Conservation (phyloP, 1,140 invertebrate species). For the Megalonaias nervosa region DNA sequence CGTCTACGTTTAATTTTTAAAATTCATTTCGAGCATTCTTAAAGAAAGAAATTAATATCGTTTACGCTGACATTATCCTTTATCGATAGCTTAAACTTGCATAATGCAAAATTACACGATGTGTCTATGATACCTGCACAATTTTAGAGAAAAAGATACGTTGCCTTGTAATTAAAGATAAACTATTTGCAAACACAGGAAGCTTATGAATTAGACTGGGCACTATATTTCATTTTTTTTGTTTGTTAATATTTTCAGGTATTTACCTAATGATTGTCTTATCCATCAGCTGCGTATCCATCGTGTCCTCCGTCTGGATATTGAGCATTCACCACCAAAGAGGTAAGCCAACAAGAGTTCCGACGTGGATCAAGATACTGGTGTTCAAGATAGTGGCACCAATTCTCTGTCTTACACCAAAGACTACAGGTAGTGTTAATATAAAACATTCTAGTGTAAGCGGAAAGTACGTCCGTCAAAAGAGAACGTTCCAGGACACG, state of each 20-base stretch:
- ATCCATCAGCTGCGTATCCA: slow-evolving; percentile 60
- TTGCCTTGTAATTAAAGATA: no score
- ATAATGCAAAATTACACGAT: no score
- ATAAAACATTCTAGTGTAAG: slow-evolving; percentile 9
- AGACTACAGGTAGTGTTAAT: slow-evolving; percentile 12
- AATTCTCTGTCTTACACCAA: slow-evolving; percentile 33
- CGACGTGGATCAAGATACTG: slow-evolving; percentile 44
- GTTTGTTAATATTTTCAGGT: slow-evolving; percentile 43
- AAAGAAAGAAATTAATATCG: no score
- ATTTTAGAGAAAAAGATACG: no score
- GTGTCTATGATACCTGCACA: no score
- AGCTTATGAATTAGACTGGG: neutral
- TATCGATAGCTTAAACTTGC: no score
- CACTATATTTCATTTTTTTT: neutral
- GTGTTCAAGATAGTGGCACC: slow-evolving; percentile 41
- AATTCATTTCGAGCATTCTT: no score
- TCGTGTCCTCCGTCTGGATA: slow-evolving; percentile 60
- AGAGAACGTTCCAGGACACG: slow-evolving; percentile 2
- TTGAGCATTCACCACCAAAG: slow-evolving; percentile 63
- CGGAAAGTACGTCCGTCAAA: slow-evolving; percentile 1
- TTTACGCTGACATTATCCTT: no score
- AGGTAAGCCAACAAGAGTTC: slow-evolving; percentile 49
- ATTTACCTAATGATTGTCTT: slow-evolving; percentile 65
- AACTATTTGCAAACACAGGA: no score
- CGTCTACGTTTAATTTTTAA: no score